Percentiles rank a stretch among this genome's conserved stretches.
phyloP scores from a whole-genome alignment of 1,140 invertebrate species.

The Drosophila repletoides region DNA sequence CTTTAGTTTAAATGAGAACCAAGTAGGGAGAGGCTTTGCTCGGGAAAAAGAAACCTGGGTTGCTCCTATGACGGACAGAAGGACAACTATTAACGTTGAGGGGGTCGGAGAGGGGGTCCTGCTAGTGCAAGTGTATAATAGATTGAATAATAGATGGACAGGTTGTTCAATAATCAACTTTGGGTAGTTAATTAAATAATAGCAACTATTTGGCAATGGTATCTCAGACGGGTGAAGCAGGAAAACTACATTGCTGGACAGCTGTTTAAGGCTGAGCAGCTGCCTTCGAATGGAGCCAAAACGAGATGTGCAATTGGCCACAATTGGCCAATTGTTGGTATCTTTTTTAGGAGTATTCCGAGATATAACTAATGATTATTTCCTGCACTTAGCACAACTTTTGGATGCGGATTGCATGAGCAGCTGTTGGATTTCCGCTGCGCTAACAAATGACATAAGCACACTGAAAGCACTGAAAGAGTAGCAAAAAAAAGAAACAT shows the following conservation, averaged over 20 bases:
- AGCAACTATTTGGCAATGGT: conserved; percentile 49
- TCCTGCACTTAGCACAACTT: conserved; percentile 38
- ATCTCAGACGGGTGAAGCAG: conserved; percentile 37
- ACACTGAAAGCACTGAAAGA: conserved; percentile 11
- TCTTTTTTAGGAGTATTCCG: too few relatives aligned
- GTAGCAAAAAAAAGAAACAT: conserved; percentile 17
- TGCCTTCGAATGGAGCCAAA: conserved; percentile 28
- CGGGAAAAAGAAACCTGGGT: too few relatives aligned
- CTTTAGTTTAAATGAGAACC: too few relatives aligned
- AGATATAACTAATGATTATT: conserved; percentile 38
- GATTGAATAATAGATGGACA: too few relatives aligned
- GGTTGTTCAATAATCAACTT: too few relatives aligned
- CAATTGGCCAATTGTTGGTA: conserved; percentile 14
- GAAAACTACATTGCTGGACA: too few relatives aligned
- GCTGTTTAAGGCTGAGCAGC: conserved; percentile 18
- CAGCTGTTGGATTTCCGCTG: conserved; percentile 38
- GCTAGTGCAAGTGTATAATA: too few relatives aligned
- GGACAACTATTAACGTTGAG: too few relatives aligned
- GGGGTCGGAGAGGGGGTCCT: too few relatives aligned
- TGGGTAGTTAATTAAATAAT: too few relatives aligned
- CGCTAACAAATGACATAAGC: conserved; percentile 71
- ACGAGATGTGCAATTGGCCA: conserved; percentile 37
- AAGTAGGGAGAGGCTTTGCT: too few relatives aligned
- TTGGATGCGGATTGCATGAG: conserved; percentile 17
- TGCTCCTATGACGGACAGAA: too few relatives aligned